Conservation (phyloP, 2,797 vertebrate genomes). For the Xiphophorus birchmanni region DNA sequence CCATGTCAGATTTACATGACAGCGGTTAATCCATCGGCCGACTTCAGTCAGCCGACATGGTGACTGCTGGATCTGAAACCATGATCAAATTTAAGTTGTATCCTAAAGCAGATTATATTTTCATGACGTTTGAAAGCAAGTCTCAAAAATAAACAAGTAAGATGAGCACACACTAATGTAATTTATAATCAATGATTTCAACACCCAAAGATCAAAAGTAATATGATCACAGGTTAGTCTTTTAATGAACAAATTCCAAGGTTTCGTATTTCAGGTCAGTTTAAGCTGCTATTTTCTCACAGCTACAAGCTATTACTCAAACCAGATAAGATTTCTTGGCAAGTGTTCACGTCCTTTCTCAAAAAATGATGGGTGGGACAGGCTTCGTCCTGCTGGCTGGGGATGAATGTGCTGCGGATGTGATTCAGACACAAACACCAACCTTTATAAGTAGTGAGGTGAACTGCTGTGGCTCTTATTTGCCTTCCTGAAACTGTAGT, state of each 20-base stretch:
- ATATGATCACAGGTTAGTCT: neutral
- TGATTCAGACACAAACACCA: constrained; percentile 37
- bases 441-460: constrained; percentile 53
- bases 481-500: constrained; percentile 8
- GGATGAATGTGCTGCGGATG: constrained; percentile 26
- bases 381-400: constrained; percentile 22
- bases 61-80: neutral
- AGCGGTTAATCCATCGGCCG: neutral
- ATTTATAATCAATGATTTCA: constrained; percentile 1
- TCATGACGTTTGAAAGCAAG: neutral
- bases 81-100: too few relatives aligned
- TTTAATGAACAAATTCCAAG: neutral
- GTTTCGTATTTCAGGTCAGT: neutral
- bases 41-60: too few relatives aligned
- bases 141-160: neutral
- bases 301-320: constrained; percentile 22
- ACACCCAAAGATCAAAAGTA: neutral
- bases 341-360: constrained; percentile 3
- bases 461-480: constrained; percentile 16
- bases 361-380: constrained; percentile 13
- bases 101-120: neutral
- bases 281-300: constrained; percentile 6
- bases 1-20: too few relatives aligned
- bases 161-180: too few relatives aligned
- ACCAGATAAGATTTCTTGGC: constrained; percentile 24